Evolutionary conservation across 1,140 invertebrate species (phyloP).

Genomic region (Drosophila sturtevanti): DNA sequence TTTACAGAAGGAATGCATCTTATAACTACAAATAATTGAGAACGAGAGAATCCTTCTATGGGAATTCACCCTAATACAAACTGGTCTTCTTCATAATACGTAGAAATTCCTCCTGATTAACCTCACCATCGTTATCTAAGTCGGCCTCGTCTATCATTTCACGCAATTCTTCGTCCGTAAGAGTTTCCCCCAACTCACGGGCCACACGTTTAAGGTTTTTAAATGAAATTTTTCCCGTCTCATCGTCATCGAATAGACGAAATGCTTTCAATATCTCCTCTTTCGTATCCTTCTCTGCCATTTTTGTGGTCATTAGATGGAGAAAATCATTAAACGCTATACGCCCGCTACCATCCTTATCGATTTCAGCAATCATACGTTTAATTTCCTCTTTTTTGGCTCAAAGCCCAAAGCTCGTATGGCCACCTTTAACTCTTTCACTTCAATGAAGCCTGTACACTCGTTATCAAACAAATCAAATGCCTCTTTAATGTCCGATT

Average conservation of each 20-base stretch:
- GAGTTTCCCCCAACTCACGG: slow-evolving; percentile 95
- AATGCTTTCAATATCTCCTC: slow-evolving; percentile 99
- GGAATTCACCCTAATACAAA: slow-evolving; percentile 88
- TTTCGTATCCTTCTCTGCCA: slow-evolving; percentile 97
- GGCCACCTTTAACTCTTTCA: slow-evolving; percentile 96
- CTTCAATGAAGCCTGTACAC: slow-evolving; percentile 92
- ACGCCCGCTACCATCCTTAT: slow-evolving; percentile 92
- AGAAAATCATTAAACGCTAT: slow-evolving; percentile 96
- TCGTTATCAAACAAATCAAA: slow-evolving; percentile 97
- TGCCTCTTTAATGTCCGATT: slow-evolving; percentile 96
- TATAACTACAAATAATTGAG: slow-evolving; percentile 30
- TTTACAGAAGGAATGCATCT: slow-evolving; percentile 22
- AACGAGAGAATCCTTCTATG: slow-evolving; percentile 1
- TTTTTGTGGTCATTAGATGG: slow-evolving; percentile 96
- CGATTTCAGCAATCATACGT: slow-evolving; percentile 95
- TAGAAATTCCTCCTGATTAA: slow-evolving; percentile 97
- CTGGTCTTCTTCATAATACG: slow-evolving; percentile 99
- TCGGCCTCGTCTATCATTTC: slow-evolving; percentile 99
- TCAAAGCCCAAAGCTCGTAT: slow-evolving; percentile 97
- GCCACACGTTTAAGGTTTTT: slow-evolving; percentile 98
- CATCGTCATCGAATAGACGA: slow-evolving; percentile 96
- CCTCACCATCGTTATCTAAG: slow-evolving; percentile 96
- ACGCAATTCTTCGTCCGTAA: slow-evolving; percentile 97
- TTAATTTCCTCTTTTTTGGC: slow-evolving; percentile 98
- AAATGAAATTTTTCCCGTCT: slow-evolving; percentile 97